phyloP scores from a whole-genome alignment of 2,888 invertebrate species.

The Meiosimyza platycephala region DNA sequence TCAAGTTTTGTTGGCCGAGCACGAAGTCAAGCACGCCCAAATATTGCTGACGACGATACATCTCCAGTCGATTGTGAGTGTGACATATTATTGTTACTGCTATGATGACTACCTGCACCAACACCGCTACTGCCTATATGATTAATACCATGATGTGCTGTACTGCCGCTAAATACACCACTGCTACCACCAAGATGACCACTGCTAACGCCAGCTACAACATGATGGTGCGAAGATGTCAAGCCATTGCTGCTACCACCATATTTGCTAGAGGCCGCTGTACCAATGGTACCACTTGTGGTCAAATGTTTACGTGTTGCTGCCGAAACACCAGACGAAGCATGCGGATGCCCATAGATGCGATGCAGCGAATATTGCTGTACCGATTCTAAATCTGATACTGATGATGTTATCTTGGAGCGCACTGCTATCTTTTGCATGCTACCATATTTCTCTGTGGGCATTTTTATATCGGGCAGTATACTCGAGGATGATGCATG shows the following conservation, averaged over 20 bases:
- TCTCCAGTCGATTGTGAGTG: slow-evolving; percentile 76
- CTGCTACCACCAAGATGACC: slow-evolving; percentile 30
- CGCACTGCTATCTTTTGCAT: slow-evolving; percentile 66
- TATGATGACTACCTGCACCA: slow-evolving; percentile 8
- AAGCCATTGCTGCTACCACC: slow-evolving; percentile 51
- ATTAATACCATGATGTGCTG: slow-evolving; percentile 30
- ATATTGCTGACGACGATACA: slow-evolving; percentile 72
- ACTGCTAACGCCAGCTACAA: slow-evolving; percentile 34
- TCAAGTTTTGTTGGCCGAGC: slow-evolving; percentile 65
- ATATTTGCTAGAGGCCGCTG: slow-evolving; percentile 60
- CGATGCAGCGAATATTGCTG: slow-evolving; percentile 66
- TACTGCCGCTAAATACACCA: slow-evolving; percentile 23
- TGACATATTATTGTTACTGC: slow-evolving; percentile 64
- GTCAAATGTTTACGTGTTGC: slow-evolving; percentile 62
- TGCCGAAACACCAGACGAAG: slow-evolving; percentile 49
- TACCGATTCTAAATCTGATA: slow-evolving; percentile 66
- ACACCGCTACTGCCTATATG: slow-evolving; percentile 16
- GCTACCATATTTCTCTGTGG: slow-evolving; percentile 64
- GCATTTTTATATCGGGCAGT: slow-evolving; percentile 67
- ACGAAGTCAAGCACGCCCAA: slow-evolving; percentile 73
- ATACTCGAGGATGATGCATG: slow-evolving; percentile 62
- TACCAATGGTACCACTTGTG: slow-evolving; percentile 48
- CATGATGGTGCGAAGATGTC: slow-evolving; percentile 53
- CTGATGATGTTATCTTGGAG: slow-evolving; percentile 65
- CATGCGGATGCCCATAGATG: slow-evolving; percentile 57